Percentiles rank a stretch among this genome's conserved stretches.
Evolutionary conservation across 1,140 invertebrate species (phyloP).

Genomic region (Heliconius melpomene): DNA sequence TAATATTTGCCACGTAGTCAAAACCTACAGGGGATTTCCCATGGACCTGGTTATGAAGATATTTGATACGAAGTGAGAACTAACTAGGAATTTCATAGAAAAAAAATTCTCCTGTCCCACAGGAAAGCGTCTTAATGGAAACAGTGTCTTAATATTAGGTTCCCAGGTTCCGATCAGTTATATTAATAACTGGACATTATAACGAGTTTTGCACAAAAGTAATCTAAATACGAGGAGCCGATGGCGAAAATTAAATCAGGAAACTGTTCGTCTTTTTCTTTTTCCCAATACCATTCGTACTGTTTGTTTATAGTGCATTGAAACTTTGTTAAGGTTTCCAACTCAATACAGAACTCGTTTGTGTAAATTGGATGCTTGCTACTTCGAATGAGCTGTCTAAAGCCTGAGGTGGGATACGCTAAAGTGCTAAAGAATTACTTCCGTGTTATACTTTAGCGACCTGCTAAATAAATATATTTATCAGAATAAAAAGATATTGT

Average conservation of each 20-base stretch:
- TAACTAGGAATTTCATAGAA: too few relatives aligned
- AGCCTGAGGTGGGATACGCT: not conserved
- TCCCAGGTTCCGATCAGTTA: too few relatives aligned
- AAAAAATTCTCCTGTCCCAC: too few relatives aligned
- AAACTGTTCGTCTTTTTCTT: not conserved
- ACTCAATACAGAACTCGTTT: constrained; percentile 24
- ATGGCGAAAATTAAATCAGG: constrained; percentile 14
- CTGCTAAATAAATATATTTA: not conserved
- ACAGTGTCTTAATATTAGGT: too few relatives aligned
- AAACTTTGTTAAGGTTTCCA: constrained; percentile 26
- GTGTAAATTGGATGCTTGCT: constrained; percentile 25
- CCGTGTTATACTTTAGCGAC: not conserved
- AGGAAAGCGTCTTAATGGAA: too few relatives aligned
- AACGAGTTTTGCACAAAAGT: not conserved
- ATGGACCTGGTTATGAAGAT: too few relatives aligned
- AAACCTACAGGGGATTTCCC: too few relatives aligned
- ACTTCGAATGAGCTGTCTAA: not conserved
- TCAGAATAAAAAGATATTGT: not conserved
- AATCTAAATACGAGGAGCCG: not conserved
- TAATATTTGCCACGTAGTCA: too few relatives aligned
- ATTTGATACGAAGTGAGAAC: too few relatives aligned
- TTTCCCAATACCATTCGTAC: not conserved
- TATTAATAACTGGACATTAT: too few relatives aligned
- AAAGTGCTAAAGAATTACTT: not conserved
- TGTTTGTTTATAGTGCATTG: constrained; percentile 18